Evolutionary conservation across 2,797 vertebrate genomes (phyloP).

Genomic region (Lateolabrax maculatus): DNA sequence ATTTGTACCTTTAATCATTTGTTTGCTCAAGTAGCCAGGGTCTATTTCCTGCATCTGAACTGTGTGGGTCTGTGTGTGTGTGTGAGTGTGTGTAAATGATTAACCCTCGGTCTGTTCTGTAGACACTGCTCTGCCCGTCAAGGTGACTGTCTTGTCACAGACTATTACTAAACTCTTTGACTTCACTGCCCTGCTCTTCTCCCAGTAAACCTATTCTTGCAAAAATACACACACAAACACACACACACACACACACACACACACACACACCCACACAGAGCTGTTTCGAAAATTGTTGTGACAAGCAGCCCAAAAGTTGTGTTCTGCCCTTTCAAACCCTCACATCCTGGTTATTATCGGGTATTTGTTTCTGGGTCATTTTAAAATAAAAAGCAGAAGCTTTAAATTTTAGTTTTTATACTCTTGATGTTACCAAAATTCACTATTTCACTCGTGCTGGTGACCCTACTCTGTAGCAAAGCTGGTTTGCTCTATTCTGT

Average conservation of each 20-base stretch:
- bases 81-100: slow-evolving; percentile 64
- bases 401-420: not conserved
- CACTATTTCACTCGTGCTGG: not conserved
- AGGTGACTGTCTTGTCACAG: slow-evolving; percentile 54
- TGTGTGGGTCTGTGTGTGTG: slow-evolving; percentile 25
- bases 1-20: slow-evolving; percentile 1
- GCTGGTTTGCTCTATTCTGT: slow-evolving; percentile 6
- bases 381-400: not conserved
- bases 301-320: not conserved
- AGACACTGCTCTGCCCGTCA: slow-evolving; percentile 50
- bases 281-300: too few species aligned
- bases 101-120: slow-evolving; percentile 55
- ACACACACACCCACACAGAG: slow-evolving; percentile 1
- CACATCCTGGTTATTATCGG: rapidly evolving
- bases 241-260: slow-evolving; percentile 1
- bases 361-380: not conserved
- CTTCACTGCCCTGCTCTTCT: slow-evolving; percentile 19
- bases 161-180: slow-evolving; percentile 42
- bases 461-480: not conserved
- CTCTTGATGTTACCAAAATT: not conserved
- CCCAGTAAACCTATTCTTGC: not conserved
- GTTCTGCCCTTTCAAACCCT: slow-evolving; percentile 1
- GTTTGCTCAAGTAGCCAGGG: slow-evolving; percentile 35
- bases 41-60: slow-evolving; percentile 31
- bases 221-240: slow-evolving; percentile 1